Conservation (phyloP, 2,797 vertebrate genomes). For the Heteromormyrus szaboi region DNA sequence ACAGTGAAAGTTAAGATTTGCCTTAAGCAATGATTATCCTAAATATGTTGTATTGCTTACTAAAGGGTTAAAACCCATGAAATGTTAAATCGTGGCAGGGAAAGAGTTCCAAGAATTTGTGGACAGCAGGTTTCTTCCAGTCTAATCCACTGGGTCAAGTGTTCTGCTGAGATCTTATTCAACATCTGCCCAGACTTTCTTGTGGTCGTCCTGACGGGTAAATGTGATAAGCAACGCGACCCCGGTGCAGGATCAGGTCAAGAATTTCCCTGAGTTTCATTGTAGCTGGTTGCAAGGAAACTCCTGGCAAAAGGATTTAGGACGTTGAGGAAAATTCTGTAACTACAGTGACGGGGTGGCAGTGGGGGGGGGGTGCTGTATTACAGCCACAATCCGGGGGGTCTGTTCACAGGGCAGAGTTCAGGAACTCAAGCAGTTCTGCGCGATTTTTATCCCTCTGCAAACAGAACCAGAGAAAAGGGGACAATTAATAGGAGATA, state of each 20-base stretch:
- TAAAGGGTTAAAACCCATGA: not conserved
- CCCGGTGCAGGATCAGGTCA: not conserved
- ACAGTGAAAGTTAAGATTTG: not conserved
- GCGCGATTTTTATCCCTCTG: conserved; percentile 82
- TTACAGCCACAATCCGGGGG: not conserved
- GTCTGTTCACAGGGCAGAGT: conserved; percentile 69
- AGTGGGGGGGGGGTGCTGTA: not conserved
- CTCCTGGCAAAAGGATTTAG: not conserved
- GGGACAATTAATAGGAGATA: not conserved
- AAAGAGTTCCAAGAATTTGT: not conserved
- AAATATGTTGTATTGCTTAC: not conserved
- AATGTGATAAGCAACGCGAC: not conserved
- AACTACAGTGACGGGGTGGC: not conserved
- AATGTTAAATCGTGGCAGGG: not conserved
- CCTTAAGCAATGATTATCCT: not conserved
- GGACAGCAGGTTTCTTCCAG: not conserved
- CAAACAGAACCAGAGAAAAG: not conserved
- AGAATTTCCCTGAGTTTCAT: conserved; percentile 20
- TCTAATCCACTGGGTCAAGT: not conserved
- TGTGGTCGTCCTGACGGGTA: not conserved
- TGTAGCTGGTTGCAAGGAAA: conserved; percentile 8
- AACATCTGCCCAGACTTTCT: not conserved
- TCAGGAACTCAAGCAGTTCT: conserved; percentile 80
- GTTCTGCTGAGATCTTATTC: not conserved
- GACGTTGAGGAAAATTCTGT: not conserved